Evolutionary conservation across 92 coral and sea anemone species (phyloP), one percentile per base, ranked within the genome.

Genomic region (Isaurus tuberculatus): DNA sequence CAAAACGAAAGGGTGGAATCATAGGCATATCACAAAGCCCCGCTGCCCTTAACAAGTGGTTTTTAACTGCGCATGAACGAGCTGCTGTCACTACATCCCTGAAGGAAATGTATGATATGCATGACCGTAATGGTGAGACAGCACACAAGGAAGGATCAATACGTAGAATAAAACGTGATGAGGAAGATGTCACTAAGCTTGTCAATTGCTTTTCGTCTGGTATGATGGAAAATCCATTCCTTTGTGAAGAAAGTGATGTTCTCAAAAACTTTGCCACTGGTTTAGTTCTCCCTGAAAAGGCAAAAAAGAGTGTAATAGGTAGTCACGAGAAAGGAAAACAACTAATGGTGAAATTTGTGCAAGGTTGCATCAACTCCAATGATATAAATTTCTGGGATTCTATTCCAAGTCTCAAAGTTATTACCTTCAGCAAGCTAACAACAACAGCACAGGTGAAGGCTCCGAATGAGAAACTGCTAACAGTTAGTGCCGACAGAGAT

Each of bases 31-130:
- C 51, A 33, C 91, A 31, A 42, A 88, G 22, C 36, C 43, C 81
- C 42, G 89, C 58, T 22, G 86, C 85, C 0, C 72, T 88, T 20
- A 17, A 88, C 68, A 74, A 89, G 22, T 89, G 83, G 89, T 89
- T 88, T 53, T 10, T 80, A 8, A 89, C 89, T 5, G 25, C 58
- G 15, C 86, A 75, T 42, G 91, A 87, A 71, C 14, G 83, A 68
- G 83, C 86, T 31, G 85, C 88, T 30, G 57, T 89, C 53, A 85
- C 86, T 37, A 4, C 83, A 2, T 68, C 89, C 16, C 61, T 89
- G 0, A 89, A 89, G 65, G 23, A 89, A 65, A 85, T 89, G 92
- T 79, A 78, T 43, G 79, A 51, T 23, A 1, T 72, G 30, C 20
- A 51, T 20, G 63, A 34, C 82, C 42, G 23, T 75, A 48, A 36